A percentile compares a stretch with the other conserved stretches of the same genome.
Evolutionary conservation across 2,113 vertebrate species (phyloP).

Genomic region (Xenopus laevis): DNA sequence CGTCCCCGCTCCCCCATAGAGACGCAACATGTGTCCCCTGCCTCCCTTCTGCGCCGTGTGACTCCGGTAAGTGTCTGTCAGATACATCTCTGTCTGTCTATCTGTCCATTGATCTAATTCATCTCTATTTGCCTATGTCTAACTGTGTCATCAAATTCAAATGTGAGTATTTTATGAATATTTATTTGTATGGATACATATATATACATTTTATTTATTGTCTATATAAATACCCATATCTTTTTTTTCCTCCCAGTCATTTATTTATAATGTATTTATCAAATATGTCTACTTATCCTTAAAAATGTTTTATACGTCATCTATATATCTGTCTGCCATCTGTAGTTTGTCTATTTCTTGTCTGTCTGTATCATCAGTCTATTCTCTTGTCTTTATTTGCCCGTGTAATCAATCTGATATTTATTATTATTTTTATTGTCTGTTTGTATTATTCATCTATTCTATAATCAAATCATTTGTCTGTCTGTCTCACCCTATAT

Average conservation of each 20-base stretch:
- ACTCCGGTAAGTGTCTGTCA: constrained; percentile 13
- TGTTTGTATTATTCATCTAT: neutral
- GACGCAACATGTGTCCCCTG: neutral
- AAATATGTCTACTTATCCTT: neutral
- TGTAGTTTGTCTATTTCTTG: neutral
- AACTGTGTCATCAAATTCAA: constrained; percentile 20
- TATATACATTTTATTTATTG: no score
- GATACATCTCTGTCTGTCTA: neutral
- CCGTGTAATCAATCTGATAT: no score
- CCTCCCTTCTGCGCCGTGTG: neutral
- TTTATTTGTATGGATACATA: neutral
- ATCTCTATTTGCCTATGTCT: neutral
- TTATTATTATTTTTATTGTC: no score
- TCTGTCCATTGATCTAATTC: neutral
- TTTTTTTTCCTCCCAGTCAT: no score
- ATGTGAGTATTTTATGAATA: constrained; percentile 7
- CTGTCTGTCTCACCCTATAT: constrained; percentile 5
- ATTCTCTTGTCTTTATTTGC: no score
- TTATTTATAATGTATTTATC: no score
- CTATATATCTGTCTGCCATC: neutral
- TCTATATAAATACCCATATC: no score
- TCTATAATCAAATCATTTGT: neutral
- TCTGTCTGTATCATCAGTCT: neutral
- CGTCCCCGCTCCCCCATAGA: neutral
- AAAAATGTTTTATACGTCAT: neutral